These are phyloP conservation scores for Sphaerophoria taeniata DNA, from an alignment of 2,888 invertebrate species.

Conservation along the genomic window DNA sequence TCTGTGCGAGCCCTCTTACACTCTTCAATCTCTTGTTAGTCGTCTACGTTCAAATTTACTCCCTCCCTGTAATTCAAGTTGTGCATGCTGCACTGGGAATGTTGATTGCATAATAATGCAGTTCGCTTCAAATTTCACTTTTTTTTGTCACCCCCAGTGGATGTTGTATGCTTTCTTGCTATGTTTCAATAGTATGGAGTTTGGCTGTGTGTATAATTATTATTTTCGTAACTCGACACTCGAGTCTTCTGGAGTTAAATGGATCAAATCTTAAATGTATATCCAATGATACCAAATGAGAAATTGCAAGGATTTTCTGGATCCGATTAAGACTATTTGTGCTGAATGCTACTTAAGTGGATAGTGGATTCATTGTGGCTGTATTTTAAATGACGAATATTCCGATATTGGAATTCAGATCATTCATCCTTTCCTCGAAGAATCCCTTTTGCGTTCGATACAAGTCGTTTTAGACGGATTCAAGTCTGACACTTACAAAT, in stretches of 20 bases:
- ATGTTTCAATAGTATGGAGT: background rate
- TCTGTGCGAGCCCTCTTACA: slow-evolving; percentile 31
- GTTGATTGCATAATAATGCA: slow-evolving; percentile 13
- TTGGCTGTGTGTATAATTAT: slow-evolving; percentile 11
- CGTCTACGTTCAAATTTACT: background rate
- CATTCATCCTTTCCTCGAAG: too few species aligned
- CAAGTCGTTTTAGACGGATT: too few species aligned
- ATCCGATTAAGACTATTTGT: too few species aligned
- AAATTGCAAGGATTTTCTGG: too few species aligned
- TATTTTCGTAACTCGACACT: background rate
- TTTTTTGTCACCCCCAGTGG: slow-evolving; percentile 2
- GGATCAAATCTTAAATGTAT: background rate
- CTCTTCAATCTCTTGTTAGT: slow-evolving; percentile 9
- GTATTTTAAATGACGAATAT: too few species aligned
- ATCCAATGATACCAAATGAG: background rate
- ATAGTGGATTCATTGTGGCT: too few species aligned
- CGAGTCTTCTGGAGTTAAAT: slow-evolving; percentile 9
- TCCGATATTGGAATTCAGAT: too few species aligned
- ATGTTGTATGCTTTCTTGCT: background rate
- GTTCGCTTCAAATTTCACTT: background rate
- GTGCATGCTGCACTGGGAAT: slow-evolving; percentile 35
- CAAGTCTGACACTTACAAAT: too few species aligned
- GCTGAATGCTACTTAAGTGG: too few species aligned
- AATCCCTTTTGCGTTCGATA: too few species aligned
- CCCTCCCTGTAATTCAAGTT: background rate